Base-by-base conservation (phyloP, 2,888 invertebrate genomes). In the Dinocampus coccinellae region DNA sequence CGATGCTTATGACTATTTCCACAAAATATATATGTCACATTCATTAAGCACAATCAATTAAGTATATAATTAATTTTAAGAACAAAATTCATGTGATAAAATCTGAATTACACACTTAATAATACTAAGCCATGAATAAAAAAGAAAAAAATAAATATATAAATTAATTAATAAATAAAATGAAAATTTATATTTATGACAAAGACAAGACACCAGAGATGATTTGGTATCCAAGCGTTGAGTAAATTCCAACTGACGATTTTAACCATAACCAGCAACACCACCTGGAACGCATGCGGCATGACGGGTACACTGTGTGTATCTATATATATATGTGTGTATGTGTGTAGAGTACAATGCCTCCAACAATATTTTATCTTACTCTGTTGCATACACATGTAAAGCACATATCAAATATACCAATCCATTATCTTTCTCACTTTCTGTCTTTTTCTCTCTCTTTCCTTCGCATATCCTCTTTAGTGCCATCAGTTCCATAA, bases 271-370 rank as follows among this genome's bases (percentile, higher is more conserved):
- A 75, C 68, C 67, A 58, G 72, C 73, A 69, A 70, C 70, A 73
- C 79, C 81, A 82, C 81, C 82, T 82, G 82, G 82, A 78, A 78
- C 77, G 70, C 71, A 70, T 72, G 73, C 73, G 70, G 80, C 79
- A 76, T 77, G 80, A 80, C 78, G 80, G 77, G 74, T n/a, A 9
- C 57, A 26, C 57, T 47, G 16, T 47, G 39, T n/a, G n/a, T n/a
- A 13, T 3, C 39, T 39, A n/a, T n/a, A n/a, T n/a, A n/a, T n/a
- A n/a, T n/a, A n/a, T n/a, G n/a, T n/a, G n/a, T n/a, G n/a, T 39
- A 6, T 75, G 78, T 75, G 39, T 20, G 20, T 34, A 76, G 80
- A 78, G 82, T 82, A 82, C 81, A 82, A 82, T 82, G 81, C 81
- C 82, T 81, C 73, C 78, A 77, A 77, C 75, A 76, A 26, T 58